These are phyloP conservation scores for Coilia nasus DNA, from an alignment of 2,797 vertebrate genomes.

Conservation along the genomic window DNA sequence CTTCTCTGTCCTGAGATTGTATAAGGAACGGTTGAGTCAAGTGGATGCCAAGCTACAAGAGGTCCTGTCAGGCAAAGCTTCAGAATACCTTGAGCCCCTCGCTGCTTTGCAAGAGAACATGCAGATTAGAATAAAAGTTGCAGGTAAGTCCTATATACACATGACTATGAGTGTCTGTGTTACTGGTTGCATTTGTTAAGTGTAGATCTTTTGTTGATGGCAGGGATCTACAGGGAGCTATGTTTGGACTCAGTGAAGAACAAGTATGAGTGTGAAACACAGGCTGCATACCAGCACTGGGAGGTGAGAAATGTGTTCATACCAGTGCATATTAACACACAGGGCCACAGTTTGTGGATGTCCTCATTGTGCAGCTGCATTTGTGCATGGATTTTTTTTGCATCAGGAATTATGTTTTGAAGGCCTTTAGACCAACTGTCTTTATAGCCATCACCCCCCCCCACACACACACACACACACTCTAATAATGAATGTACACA, in stretches of 20 bases:
- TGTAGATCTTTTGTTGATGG: background rate
- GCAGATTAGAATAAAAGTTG: slow-evolving; percentile 99
- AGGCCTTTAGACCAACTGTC: background rate
- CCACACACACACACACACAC: too few species aligned
- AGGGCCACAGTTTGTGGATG: background rate
- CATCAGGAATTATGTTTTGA: background rate
- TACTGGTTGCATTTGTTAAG: background rate
- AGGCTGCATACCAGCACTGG: slow-evolving; percentile 97
- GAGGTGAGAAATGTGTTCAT: slow-evolving; percentile 79
- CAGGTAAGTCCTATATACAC: slow-evolving; percentile 75
- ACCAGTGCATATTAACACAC: background rate
- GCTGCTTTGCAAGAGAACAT: slow-evolving; percentile 99
- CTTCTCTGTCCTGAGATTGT: slow-evolving; percentile 80
- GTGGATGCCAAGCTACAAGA: slow-evolving; percentile 98
- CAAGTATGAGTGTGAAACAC: slow-evolving; percentile 98
- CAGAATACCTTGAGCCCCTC: slow-evolving; percentile 96
- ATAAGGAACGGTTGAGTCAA: slow-evolving; percentile 96
- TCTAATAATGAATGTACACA: too few species aligned
- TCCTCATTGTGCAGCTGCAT: background rate
- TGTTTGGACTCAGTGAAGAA: slow-evolving; percentile 98
- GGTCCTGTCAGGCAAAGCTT: slow-evolving; percentile 94
- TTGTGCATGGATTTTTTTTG: too few species aligned
- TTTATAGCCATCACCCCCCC: too few species aligned
- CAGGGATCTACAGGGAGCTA: slow-evolving; percentile 86
- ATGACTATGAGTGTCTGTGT: background rate